Percentiles rank a stretch among this genome's conserved stretches.
Evolutionary conservation across 2,888 invertebrate species (phyloP).

Genomic region (Acholoe squamosa): DNA sequence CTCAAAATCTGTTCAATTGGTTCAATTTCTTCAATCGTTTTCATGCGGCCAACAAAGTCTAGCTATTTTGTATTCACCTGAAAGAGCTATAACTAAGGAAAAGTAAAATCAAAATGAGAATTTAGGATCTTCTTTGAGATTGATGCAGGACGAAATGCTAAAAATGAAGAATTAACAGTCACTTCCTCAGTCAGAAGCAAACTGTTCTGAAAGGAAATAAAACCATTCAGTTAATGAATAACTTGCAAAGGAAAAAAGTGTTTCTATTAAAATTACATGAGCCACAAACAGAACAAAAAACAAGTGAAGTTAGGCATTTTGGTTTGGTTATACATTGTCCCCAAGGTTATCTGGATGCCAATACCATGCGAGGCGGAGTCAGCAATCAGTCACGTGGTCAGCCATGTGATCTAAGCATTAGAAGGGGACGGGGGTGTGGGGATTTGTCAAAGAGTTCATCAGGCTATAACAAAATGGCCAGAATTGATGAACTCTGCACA

Average conservation of each 20-base stretch:
- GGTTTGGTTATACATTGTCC: slow-evolving; percentile 15
- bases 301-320: slow-evolving; percentile 15
- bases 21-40: not conserved
- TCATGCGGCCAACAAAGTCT: slow-evolving; percentile 7
- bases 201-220: slow-evolving; percentile 53
- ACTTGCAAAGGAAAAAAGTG: slow-evolving; percentile 29
- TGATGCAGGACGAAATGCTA: not conserved
- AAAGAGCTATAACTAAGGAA: not conserved
- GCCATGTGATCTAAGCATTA: slow-evolving; percentile 51
- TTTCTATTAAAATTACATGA: slow-evolving; percentile 5
- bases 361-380: slow-evolving; percentile 47
- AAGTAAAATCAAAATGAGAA: not conserved
- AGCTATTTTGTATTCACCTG: not conserved
- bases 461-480: not conserved
- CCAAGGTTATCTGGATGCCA: slow-evolving; percentile 10
- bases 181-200: slow-evolving; percentile 47
- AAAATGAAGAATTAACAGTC: slow-evolving; percentile 55
- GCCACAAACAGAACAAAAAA: not conserved
- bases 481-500: not conserved
- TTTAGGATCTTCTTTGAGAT: not conserved
- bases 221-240: slow-evolving; percentile 37
- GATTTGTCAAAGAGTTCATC: not conserved
- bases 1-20: not conserved
- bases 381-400: slow-evolving; percentile 44
- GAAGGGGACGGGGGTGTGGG: not conserved